Evolutionary conservation across 2,113 vertebrate genomes (phyloP), one percentile per base, ranked within the genome.

Genomic region (Sprattus sprattus): DNA sequence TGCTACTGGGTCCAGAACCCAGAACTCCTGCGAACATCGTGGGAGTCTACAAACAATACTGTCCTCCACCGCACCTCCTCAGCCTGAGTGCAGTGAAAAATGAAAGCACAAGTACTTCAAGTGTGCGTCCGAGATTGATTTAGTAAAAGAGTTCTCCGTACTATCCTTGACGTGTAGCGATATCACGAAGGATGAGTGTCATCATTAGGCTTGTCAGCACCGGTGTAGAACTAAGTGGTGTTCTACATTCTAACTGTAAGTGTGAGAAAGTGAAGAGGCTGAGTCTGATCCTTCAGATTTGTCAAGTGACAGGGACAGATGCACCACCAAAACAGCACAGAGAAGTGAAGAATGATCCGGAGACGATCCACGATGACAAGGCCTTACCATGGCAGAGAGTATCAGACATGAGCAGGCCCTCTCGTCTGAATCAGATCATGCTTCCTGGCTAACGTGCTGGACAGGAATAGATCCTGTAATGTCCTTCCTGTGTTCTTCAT

Each of bases 241-340:
- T 78, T 39, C 71, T 78, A 78, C 71, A 78, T 78, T 78, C 71
- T 78, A 39, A 78, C 71, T 78, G 71, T 39, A 32, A 78, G 71
- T 78, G 71, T 16, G 13, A 13, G 4, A 78, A 32, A 78, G 25
- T 32, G 25, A 15, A 78, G 32, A 78, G 32, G 71, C 32, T 78
- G 71, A n/a, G 71, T 78, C 39, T 39, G 28, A 78, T 16, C 13
- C 13, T 28, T 78, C 71, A 78, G 32, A 22, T 60, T 54, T 16
- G 52, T 20, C 22, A 4, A 1, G 28, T 78, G 71, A 78, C 71
- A 44, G 11, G 0, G 28, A 78, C 71, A 44, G 11, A 1, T 11
- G 71, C 71, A 78, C 71, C 71, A 78, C 28, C 71, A 1, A 15
- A 75, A 75, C 15, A 2, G 2, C 15, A 15, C 67, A 39, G 28